Evolutionary conservation across 2,888 invertebrate species (phyloP).

Genomic region (Nemurella pictetii): DNA sequence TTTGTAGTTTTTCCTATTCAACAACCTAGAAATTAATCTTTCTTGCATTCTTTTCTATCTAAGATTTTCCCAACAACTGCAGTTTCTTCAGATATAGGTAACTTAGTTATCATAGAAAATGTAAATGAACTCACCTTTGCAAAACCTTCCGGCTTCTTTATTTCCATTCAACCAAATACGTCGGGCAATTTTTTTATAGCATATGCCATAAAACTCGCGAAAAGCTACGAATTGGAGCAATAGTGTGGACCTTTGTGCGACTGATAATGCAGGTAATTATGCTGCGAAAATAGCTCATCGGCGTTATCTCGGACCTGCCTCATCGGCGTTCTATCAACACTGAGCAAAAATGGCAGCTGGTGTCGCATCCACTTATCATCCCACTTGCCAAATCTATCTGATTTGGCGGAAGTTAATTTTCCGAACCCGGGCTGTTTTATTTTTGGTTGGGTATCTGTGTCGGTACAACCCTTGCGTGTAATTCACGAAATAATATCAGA

Average conservation of each 20-base stretch:
- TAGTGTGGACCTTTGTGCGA: not conserved
- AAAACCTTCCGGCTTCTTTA: not conserved
- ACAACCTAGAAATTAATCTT: too few species aligned
- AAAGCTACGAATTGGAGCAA: not conserved
- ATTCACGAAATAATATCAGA: too few species aligned
- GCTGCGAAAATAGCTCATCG: not conserved
- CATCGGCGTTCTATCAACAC: not conserved
- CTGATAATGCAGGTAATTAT: not conserved
- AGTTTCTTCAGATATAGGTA: too few species aligned
- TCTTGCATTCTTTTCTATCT: too few species aligned
- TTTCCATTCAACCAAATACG: not conserved
- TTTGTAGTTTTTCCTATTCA: too few species aligned
- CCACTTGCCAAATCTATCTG: not conserved
- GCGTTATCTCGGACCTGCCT: not conserved
- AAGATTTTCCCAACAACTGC: too few species aligned
- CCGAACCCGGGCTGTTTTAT: too few species aligned
- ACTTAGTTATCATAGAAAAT: too few species aligned
- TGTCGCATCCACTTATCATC: not conserved
- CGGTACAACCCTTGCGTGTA: too few species aligned
- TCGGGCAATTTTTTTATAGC: not conserved
- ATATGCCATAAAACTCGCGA: not conserved
- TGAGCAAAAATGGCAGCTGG: not conserved
- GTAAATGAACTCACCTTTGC: not conserved
- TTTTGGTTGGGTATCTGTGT: too few species aligned
- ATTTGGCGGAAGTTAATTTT: not conserved